Conservation (phyloP, 2,113 vertebrate species). For the Vulpes lagopus region DNA sequence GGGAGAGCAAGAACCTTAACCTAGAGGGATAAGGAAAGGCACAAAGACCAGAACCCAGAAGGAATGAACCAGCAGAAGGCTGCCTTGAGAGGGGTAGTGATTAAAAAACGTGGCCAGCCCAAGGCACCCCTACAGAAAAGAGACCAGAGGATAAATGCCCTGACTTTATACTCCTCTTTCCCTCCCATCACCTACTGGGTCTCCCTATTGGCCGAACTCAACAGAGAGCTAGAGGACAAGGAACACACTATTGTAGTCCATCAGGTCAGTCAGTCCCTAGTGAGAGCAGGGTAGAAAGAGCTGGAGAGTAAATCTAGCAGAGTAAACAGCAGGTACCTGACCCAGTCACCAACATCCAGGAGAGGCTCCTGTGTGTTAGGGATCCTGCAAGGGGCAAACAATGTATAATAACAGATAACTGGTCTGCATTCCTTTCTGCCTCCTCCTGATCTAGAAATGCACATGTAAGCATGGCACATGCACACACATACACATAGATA, state of each 20-base stretch:
- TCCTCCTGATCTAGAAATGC: neutral
- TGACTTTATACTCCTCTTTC: neutral
- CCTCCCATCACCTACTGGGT: neutral
- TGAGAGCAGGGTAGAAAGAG: neutral
- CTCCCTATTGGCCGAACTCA: neutral
- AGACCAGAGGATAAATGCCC: neutral
- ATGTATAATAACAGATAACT: neutral
- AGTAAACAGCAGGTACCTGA: neutral
- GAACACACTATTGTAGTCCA: neutral
- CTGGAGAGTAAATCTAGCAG: neutral
- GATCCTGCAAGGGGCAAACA: neutral
- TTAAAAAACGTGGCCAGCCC: neutral
- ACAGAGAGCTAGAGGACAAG: neutral
- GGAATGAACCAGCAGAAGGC: neutral
- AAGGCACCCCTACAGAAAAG: neutral
- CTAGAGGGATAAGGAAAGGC: neutral
- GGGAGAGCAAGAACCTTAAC: neutral
- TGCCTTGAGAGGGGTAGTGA: neutral
- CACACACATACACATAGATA: rapidly evolving
- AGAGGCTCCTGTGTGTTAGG: neutral
- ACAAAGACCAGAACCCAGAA: neutral
- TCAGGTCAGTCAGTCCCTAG: neutral
- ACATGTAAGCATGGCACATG: neutral
- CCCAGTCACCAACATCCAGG: neutral
- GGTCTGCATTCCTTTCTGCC: neutral